phyloP scores from a whole-genome alignment of 1,140 invertebrate species.

The Belonocnema kinseyi region DNA sequence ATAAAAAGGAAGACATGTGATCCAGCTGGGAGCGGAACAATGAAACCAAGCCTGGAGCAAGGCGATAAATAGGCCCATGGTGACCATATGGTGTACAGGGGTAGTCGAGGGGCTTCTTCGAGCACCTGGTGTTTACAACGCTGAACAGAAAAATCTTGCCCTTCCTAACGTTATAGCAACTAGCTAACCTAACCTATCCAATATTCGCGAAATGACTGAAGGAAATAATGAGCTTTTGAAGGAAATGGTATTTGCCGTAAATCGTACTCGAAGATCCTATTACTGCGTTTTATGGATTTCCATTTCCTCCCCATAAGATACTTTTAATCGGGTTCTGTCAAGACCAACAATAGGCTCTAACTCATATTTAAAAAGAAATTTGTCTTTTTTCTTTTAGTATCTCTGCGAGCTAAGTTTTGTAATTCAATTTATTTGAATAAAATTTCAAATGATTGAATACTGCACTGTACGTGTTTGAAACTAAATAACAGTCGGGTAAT shows the following conservation, averaged over 20 bases:
- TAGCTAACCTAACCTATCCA: not conserved
- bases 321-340: constrained; percentile 1
- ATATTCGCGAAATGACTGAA: constrained; percentile 47
- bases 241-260: constrained; percentile 49
- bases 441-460: too few species aligned
- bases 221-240: constrained; percentile 48
- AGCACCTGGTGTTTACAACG: constrained; percentile 29
- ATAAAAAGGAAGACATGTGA: constrained; percentile 20
- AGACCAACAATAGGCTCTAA: not conserved
- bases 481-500: constrained; percentile 28
- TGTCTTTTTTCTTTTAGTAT: too few species aligned
- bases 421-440: too few species aligned
- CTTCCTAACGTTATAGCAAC: not conserved
- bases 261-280: constrained; percentile 48
- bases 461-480: not conserved
- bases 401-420: too few species aligned
- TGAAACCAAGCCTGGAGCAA: constrained; percentile 17
- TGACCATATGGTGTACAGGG: constrained; percentile 10
- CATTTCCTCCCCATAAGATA: constrained; percentile 47
- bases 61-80: constrained; percentile 23
- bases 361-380: too few species aligned
- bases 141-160: constrained; percentile 6
- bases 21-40: constrained; percentile 13
- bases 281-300: constrained; percentile 49
- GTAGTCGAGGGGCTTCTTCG: constrained; percentile 2